Evolutionary conservation across 2,113 vertebrate species (phyloP), one percentile per base, ranked within the genome.

Genomic region (Anolis carolinensis): DNA sequence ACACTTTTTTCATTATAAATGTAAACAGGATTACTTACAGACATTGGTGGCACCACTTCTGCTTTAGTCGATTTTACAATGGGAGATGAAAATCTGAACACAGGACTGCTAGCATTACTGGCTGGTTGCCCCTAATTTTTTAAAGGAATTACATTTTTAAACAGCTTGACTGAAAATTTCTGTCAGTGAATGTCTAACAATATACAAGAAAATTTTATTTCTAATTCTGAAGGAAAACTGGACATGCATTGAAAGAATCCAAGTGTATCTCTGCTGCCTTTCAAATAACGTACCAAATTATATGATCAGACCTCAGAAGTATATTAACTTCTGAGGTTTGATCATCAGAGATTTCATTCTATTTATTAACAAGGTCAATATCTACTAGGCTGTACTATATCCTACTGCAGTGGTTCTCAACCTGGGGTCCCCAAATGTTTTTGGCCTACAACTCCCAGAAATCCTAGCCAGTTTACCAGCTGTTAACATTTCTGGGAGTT

Each of bases 21-120:
- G 39, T 80, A 86, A 14, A 36, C 34, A 89, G 85, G 82, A 82
- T 80, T 94, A 98, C 98, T 97, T 97, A 99, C 98, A 93, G 98
- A 97, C 48, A 97, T 95, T 0, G 98, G 96, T 93, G 97, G 96
- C 91, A 97, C 96, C 76, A 97, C 96, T 93, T 97, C 97, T 82
- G 97, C 95, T 96, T 98, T 97, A 77, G 98, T 98, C 86, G 98
- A 98, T 93, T 98, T 99, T 94, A 99, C 97, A 93, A 99, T 98
- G 52, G 98, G 98, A 93, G 98, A 98, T 91, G 98, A 98, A 95
- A 99, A 99, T 82, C 96, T 98, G 92, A 98, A 99, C 9, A 97
- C 93, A 62, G 96, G 95, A 92, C 95, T 97, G 80, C 95, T 94
- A 89, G 89, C 75, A 82, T 65, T 95, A 90, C 92, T 94, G n/a